phyloP scores from a whole-genome alignment of 2,888 invertebrate species.

The Leptopilina myrica region DNA sequence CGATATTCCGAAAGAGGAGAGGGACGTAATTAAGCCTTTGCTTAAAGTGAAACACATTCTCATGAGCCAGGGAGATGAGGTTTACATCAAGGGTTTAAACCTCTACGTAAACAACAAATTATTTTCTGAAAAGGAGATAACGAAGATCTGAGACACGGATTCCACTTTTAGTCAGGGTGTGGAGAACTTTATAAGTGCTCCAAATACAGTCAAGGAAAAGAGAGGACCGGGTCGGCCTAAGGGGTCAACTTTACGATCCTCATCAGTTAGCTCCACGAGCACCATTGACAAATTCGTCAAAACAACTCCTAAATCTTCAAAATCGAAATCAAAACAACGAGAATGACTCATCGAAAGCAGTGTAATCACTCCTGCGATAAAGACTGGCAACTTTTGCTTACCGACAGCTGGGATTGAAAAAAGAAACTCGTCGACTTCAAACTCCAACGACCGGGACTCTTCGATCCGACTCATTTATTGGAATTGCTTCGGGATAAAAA shows the following conservation, averaged over 20 bases:
- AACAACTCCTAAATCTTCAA: neutral
- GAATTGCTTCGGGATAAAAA: neutral
- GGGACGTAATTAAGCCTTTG: neutral
- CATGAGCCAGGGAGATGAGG: neutral
- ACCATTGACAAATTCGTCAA: neutral
- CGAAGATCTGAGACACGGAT: neutral
- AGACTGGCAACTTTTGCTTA: neutral
- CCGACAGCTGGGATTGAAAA: neutral
- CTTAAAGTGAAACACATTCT: neutral
- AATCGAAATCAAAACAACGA: neutral
- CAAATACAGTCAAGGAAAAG: neutral
- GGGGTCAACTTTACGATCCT: neutral
- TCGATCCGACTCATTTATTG: neutral
- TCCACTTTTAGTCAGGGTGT: neutral
- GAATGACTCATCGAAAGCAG: conserved; percentile 5
- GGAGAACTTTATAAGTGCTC: neutral
- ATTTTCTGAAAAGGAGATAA: neutral
- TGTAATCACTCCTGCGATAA: neutral
- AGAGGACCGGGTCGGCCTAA: neutral
- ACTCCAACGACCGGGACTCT: neutral
- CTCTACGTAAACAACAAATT: neutral
- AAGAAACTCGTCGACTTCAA: neutral
- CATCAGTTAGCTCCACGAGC: neutral
- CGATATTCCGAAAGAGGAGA: neutral
- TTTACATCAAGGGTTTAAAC: neutral